A percentile compares a stretch with the other conserved stretches of the same genome.
Conservation (phyloP, 2,113 vertebrate genomes). For the Nothocercus julius region DNA sequence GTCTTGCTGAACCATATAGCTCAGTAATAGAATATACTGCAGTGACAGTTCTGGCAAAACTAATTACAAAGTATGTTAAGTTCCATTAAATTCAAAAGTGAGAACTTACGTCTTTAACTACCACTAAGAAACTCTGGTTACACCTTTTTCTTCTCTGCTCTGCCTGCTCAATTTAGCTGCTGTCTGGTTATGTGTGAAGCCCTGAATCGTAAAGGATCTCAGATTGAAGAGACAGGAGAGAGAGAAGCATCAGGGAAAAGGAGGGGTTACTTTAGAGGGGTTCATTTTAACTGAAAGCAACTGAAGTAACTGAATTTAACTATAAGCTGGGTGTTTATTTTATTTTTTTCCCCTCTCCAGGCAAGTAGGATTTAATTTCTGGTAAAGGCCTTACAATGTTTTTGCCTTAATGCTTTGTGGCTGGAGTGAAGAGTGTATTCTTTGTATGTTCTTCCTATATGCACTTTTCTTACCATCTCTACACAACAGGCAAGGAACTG, state of each 20-base stretch:
- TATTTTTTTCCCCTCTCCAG: background rate
- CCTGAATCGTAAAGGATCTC: no score
- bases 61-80: background rate
- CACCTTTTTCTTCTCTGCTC: background rate
- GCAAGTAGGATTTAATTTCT: background rate
- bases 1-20: background rate
- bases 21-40: background rate
- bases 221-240: no score
- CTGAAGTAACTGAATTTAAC: no score
- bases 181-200: no score
- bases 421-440: background rate
- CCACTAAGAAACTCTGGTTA: background rate
- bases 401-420: background rate
- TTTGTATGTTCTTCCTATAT: no score
- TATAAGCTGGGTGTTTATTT: no score
- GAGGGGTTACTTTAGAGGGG: background rate
- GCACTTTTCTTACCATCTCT: background rate
- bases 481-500: background rate
- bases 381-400: background rate
- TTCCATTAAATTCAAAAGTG: background rate
- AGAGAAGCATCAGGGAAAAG: background rate
- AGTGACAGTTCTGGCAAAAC: background rate
- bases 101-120: background rate
- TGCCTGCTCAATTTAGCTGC: background rate
- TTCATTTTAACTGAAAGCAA: background rate